Conservation (phyloP, 2,797 vertebrate species). For the Poecile montanus region DNA sequence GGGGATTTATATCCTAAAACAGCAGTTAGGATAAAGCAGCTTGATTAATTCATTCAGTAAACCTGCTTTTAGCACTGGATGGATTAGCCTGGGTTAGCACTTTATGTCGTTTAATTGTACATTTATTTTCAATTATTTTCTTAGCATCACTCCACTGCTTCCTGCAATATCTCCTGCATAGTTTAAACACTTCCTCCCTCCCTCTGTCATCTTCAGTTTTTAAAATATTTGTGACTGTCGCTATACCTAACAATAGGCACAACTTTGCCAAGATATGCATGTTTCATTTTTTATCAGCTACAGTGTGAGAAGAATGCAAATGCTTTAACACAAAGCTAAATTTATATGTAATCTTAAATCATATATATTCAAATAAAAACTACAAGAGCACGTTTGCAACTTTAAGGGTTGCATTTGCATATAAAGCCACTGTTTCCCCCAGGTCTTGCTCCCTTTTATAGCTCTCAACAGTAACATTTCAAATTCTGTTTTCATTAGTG, state of each 20-base stretch:
- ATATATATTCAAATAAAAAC: not conserved
- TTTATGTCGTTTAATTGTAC: constrained; percentile 12
- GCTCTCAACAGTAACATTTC: not conserved
- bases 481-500: constrained; percentile 38
- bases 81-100: not conserved
- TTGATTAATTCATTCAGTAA: constrained; percentile 46
- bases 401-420: constrained; percentile 9
- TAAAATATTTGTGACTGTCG: not conserved
- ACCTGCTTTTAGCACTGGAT: constrained; percentile 2
- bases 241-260: not conserved
- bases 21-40: not conserved
- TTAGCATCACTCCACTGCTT: constrained; percentile 16
- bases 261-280: not conserved
- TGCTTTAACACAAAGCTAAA: not conserved
- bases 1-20: constrained; percentile 13
- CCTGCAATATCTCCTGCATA: not conserved
- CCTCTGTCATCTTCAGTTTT: not conserved
- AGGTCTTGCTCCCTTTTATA: constrained; percentile 7
- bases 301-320: not conserved
- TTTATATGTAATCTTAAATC: not conserved
- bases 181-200: not conserved
- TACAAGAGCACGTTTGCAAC: not conserved
- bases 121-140: constrained; percentile 48
- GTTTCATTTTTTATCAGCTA: not conserved
- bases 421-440: not conserved